Evolutionary conservation across 2,113 vertebrate species (phyloP).

Genomic region (Cnemophilus loriae): DNA sequence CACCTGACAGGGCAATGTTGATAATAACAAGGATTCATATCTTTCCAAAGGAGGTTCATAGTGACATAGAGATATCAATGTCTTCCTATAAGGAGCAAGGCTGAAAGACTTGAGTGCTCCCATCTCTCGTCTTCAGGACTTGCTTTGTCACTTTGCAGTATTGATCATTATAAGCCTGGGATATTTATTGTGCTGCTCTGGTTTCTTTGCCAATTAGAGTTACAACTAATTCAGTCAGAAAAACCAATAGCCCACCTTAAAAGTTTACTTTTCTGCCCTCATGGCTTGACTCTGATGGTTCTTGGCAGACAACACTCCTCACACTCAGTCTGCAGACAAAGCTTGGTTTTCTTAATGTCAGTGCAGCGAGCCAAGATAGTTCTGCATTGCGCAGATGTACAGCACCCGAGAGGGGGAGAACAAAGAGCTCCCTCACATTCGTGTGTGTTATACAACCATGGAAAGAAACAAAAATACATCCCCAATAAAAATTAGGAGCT

Average conservation of each 20-base stretch:
- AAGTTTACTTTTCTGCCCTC: background rate
- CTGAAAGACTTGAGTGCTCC: background rate
- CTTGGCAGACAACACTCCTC: background rate
- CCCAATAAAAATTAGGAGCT: background rate
- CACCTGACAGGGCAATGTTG: background rate
- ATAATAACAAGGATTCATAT: background rate
- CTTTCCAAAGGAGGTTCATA: background rate
- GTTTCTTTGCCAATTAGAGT: background rate
- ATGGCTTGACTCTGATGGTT: background rate
- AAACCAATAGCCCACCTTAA: background rate
- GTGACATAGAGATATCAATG: background rate
- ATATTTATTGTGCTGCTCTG: background rate
- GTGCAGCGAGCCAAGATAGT: background rate
- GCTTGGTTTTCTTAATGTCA: background rate
- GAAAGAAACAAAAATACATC: background rate
- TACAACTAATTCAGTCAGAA: background rate
- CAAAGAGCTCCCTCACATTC: background rate
- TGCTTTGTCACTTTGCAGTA: background rate
- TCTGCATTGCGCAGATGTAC: background rate
- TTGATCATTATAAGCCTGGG: background rate
- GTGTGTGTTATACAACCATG: background rate
- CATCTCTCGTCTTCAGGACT: background rate
- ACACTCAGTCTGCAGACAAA: background rate
- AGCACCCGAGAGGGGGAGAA: background rate
- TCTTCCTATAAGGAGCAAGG: background rate